Base-by-base conservation (phyloP, 2,113 vertebrate species). In the Gambusia holbrooki region DNA sequence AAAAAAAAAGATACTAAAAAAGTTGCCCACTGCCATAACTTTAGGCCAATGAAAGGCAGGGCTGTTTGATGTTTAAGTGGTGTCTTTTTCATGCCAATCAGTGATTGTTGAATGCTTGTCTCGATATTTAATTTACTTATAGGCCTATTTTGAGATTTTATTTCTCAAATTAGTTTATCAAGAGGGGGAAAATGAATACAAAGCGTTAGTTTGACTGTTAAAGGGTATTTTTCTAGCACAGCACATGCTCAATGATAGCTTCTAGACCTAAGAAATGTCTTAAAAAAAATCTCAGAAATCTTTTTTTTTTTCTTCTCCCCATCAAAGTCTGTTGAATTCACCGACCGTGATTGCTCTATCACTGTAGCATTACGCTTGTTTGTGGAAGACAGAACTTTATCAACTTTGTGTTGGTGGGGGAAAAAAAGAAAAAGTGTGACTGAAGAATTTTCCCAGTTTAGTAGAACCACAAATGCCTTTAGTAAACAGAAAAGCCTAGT, bases 401-500 rank as follows among this genome's bases (percentile, higher is more conserved):
- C 77, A 93, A 92, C 82, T 89, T 94, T 92, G 93, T 90, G 29
- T 80, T 81, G 85, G 69, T 79, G 85, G 77, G 91, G 91, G 30
- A 30, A 92, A 92, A 93, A 91, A 92, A 93, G 93, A 91, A 92
- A 93, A 93, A 94, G 93, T 93, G 94, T 77, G 93, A 94, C 93
- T 91, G 86, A 95, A 92, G 90, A 84, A 92, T 96, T 58, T 54
- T 95, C 93, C 94, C 93, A 93, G 84, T 90, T 96, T 96, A 96
- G 97, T 94, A 90, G 96, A 96, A 96, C 97, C 97, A 96, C 96
- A 95, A 97, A 97, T 98, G 97, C 97, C 98, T 99, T 96, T 95
- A 94, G 95, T 95, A 95, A 92, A 93, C 90, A 89, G 88, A 80
- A 66, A 88, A 85, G 73, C 81, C 76, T 90, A 92, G 90, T 90